Conservation (phyloP, 2,888 invertebrate genomes). For the Amblyjoppa proteus region DNA sequence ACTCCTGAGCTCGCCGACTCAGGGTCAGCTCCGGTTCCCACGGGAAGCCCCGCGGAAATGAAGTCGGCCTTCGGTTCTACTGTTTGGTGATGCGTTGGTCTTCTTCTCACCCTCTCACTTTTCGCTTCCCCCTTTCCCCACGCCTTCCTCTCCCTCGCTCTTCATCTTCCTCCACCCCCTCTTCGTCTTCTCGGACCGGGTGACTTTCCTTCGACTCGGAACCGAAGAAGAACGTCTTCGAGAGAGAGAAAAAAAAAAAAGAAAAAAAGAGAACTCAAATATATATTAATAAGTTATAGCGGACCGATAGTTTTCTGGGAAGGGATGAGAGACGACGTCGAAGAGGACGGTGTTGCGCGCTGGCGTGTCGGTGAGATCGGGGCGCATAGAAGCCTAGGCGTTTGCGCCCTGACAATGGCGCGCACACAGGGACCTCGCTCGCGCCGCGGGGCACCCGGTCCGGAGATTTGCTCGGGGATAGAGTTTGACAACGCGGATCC, state of each 20-base stretch:
- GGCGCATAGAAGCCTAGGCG: constrained; percentile 69
- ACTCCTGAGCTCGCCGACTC: constrained; percentile 63
- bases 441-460: constrained; percentile 81
- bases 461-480: constrained; percentile 81
- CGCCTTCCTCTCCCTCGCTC: constrained; percentile 14
- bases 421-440: constrained; percentile 71
- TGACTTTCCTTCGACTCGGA: constrained; percentile 63
- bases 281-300: constrained; percentile 84
- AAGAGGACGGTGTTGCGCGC: constrained; percentile 71
- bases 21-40: constrained; percentile 73
- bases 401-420: constrained; percentile 78
- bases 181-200: constrained; percentile 41
- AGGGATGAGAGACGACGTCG: constrained; percentile 69
- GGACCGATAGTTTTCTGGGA: constrained; percentile 80
- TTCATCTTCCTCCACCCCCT: constrained; percentile 30
- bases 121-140: constrained; percentile 39
- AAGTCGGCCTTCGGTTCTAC: constrained; percentile 68
- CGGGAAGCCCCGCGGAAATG: constrained; percentile 71
- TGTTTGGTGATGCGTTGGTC: constrained; percentile 59
- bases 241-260: constrained; percentile 13
- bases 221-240: constrained; percentile 31
- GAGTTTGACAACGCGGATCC: constrained; percentile 84
- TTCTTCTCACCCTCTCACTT: constrained; percentile 43
- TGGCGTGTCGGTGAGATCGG: constrained; percentile 65
- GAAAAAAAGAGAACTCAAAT: constrained; percentile 45